phyloP scores from a whole-genome alignment of 2,797 vertebrate species.

The Podarcis siculus region DNA sequence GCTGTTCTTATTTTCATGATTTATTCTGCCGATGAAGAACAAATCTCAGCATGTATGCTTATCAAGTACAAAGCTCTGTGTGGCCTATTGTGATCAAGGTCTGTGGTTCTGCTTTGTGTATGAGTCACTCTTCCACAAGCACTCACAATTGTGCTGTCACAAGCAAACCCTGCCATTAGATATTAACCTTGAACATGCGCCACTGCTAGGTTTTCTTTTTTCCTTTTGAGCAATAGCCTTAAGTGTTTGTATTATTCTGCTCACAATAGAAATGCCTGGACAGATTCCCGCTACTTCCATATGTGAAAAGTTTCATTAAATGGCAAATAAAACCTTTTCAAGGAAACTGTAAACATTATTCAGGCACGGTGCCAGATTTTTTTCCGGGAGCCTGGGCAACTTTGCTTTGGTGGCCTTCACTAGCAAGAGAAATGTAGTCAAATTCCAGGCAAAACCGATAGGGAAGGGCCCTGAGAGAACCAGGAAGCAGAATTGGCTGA shows the following conservation, averaged over 20 bases:
- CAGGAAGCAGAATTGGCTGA: neutral
- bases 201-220: neutral
- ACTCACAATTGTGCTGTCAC: neutral
- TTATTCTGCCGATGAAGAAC: neutral
- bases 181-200: conserved; percentile 2
- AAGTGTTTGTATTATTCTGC: neutral
- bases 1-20: too few relatives aligned
- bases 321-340: neutral
- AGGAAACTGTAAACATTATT: neutral
- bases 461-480: neutral
- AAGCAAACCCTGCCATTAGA: neutral
- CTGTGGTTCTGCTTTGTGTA: neutral
- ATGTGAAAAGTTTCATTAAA: neutral
- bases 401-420: neutral
- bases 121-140: neutral
- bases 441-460: neutral
- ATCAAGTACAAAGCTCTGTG: neutral
- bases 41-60: neutral
- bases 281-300: neutral
- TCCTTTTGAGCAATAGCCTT: neutral
- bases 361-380: neutral
- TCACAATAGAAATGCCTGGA: neutral
- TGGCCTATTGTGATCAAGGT: neutral
- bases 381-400: neutral
- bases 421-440: neutral